phyloP scores from a whole-genome alignment of 2,113 vertebrate genomes.

The Grallaria varia region DNA sequence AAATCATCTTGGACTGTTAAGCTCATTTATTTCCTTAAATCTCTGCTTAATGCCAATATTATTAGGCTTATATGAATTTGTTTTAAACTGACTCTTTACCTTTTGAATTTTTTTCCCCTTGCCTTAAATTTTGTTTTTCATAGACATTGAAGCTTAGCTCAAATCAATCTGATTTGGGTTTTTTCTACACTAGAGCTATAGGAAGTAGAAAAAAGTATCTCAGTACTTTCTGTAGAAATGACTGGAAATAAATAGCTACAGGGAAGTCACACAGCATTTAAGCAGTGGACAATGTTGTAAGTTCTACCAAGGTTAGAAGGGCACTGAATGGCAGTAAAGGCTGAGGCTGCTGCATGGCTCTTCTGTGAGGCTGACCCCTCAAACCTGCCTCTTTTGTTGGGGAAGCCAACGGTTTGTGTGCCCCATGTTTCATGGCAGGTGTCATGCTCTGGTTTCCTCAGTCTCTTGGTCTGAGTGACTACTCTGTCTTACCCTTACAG shows the following conservation, averaged over 20 bases:
- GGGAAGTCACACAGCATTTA: not conserved
- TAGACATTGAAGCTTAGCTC: not conserved
- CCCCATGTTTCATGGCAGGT: too few relatives aligned
- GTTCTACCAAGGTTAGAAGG: not conserved
- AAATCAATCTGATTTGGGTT: not conserved
- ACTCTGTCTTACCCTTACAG: not conserved
- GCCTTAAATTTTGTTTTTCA: not conserved
- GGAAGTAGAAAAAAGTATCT: not conserved
- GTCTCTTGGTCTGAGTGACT: not conserved
- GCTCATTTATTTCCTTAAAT: not conserved
- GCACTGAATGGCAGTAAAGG: not conserved
- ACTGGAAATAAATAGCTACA: not conserved
- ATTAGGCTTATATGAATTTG: not conserved
- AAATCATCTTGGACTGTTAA: not conserved
- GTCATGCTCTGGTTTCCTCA: not conserved
- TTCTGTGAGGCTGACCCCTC: not conserved
- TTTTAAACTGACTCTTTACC: not conserved
- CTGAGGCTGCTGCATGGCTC: fast-evolving
- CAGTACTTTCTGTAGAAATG: not conserved
- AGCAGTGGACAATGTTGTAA: not conserved
- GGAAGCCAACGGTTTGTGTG: not conserved
- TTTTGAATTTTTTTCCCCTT: not conserved
- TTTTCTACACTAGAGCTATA: not conserved
- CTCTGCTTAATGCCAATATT: not conserved
- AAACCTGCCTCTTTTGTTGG: fast-evolving